A percentile compares a stretch with the other conserved stretches of the same genome.
Evolutionary conservation across 2,797 vertebrate genomes (phyloP).

Genomic region (Heterohyrax brucei): DNA sequence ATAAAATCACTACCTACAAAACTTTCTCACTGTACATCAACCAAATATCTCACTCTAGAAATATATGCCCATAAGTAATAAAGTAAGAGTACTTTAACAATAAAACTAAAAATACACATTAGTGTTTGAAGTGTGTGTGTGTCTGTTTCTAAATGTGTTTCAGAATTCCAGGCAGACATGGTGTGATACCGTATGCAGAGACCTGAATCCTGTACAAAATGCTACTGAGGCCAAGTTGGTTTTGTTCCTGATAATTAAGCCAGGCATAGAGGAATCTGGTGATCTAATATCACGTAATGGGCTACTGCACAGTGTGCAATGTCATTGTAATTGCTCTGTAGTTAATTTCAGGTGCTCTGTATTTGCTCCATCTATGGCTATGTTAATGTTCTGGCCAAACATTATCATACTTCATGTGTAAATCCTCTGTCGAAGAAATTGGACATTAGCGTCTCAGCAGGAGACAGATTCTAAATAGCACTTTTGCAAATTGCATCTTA

Average conservation of each 20-base stretch:
- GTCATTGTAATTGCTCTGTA: conserved; percentile 72
- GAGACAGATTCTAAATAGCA: background rate
- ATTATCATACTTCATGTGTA: conserved; percentile 34
- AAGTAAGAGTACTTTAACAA: background rate
- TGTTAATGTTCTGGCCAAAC: conserved; percentile 76
- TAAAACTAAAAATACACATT: background rate
- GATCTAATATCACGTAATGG: conserved; percentile 70
- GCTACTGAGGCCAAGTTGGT: background rate
- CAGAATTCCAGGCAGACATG: background rate
- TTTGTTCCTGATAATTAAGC: conserved; percentile 64
- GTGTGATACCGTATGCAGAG: background rate
- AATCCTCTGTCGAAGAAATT: conserved; percentile 69
- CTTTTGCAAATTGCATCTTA: conserved; percentile 61
- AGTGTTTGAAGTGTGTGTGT: background rate
- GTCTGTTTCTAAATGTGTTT: conserved; percentile 28
- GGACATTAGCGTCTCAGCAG: conserved; percentile 66
- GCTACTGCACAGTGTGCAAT: background rate
- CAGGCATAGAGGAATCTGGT: background rate
- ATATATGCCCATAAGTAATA: background rate
- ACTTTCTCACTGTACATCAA: background rate
- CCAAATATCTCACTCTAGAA: background rate
- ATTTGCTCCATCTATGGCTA: conserved; percentile 27
- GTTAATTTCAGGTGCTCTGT: conserved; percentile 72
- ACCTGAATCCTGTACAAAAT: background rate
- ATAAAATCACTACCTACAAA: conserved; percentile 29